phyloP scores from a whole-genome alignment of 2,888 invertebrate genomes.

The Pseudolycoriella hygida region DNA sequence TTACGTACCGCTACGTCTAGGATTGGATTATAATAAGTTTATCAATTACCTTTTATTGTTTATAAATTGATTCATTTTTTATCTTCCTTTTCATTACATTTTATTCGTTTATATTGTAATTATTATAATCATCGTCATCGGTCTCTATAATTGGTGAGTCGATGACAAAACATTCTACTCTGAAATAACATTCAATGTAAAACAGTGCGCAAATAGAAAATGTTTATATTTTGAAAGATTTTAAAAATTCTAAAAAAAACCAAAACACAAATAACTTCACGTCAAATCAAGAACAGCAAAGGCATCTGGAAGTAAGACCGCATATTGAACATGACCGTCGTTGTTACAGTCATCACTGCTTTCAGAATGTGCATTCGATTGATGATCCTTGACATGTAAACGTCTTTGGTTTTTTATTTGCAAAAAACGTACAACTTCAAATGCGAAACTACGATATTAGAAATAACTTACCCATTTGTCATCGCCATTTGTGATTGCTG shows the following conservation, averaged over 20 bases:
- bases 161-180: not conserved
- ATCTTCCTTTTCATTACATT: too few relatives aligned
- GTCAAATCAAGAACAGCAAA: slow-evolving; percentile 10
- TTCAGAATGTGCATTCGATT: slow-evolving; percentile 5
- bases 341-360: slow-evolving; percentile 7
- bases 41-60: not conserved
- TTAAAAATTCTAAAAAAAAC: not conserved
- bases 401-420: not conserved
- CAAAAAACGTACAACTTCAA: not conserved
- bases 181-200: not conserved
- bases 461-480: slow-evolving; percentile 1
- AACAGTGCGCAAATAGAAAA: not conserved
- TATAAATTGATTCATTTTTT: too few relatives aligned
- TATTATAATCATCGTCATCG: not conserved
- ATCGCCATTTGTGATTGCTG: not conserved
- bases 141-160: not conserved
- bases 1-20: too few relatives aligned
- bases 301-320: slow-evolving; percentile 9
- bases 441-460: not conserved
- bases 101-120: too few relatives aligned
- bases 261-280: not conserved
- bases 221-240: not conserved
- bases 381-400: not conserved
- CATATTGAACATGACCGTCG: slow-evolving; percentile 10
- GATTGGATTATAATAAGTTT: too few relatives aligned